A percentile compares a stretch with the other conserved stretches of the same genome.
Conservation (phyloP, 2,888 invertebrate species). For the Carterocephalus palaemon region DNA sequence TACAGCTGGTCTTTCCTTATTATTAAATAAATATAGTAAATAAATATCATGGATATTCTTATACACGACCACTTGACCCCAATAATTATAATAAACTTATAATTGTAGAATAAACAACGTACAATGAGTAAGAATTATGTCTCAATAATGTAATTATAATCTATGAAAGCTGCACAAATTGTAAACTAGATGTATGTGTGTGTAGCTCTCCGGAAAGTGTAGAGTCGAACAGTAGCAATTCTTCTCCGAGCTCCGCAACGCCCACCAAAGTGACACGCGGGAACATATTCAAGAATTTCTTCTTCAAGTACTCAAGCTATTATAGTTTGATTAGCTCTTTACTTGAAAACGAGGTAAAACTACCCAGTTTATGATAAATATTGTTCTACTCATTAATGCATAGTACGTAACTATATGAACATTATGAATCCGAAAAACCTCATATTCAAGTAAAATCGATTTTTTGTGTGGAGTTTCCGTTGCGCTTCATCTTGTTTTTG, state of each 20-base stretch:
- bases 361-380: no score
- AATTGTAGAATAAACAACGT: no score
- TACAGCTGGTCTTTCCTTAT: no score
- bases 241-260: slow-evolving; percentile 68
- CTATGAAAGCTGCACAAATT: slow-evolving; percentile 5
- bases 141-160: not conserved
- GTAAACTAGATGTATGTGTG: slow-evolving; percentile 30
- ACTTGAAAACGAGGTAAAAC: slow-evolving; percentile 47
- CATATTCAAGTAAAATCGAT: slow-evolving; percentile 40
- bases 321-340: slow-evolving; percentile 40
- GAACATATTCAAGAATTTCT: slow-evolving; percentile 97
- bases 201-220: slow-evolving; percentile 61
- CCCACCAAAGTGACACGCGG: slow-evolving; percentile 90
- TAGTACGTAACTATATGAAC: no score
- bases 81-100: no score
- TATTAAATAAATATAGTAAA: no score
- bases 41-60: no score
- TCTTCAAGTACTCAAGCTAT: slow-evolving; percentile 90
- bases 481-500: slow-evolving; percentile 44
- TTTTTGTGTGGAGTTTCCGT: slow-evolving; percentile 36
- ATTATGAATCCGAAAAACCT: no score
- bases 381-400: slow-evolving; percentile 22
- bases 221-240: slow-evolving; percentile 69
- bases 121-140: slow-evolving; percentile 24
- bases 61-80: no score